phyloP scores from a whole-genome alignment of 2,113 vertebrate genomes.

The Saguinus midas region DNA sequence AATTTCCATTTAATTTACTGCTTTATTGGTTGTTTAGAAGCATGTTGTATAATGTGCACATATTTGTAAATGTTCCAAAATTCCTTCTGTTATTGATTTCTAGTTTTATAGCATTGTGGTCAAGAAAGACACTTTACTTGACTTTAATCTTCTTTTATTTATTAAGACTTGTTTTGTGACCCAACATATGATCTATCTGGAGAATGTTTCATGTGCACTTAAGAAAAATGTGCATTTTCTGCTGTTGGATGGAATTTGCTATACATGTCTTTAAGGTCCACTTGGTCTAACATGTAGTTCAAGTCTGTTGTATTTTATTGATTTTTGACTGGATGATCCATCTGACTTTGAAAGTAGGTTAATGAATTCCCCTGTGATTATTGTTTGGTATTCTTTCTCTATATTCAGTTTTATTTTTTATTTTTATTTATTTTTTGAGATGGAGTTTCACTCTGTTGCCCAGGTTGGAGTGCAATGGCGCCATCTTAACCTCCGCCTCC shows the following conservation, averaged over 20 bases:
- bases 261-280: neutral
- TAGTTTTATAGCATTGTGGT: neutral
- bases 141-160: neutral
- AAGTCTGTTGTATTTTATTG: neutral
- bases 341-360: too few relatives aligned
- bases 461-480: too few relatives aligned
- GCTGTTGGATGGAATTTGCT: neutral
- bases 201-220: neutral
- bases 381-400: neutral
- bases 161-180: neutral
- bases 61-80: neutral
- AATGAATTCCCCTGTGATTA: neutral
- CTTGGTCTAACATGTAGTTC: neutral
- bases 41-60: neutral
- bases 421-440: too few relatives aligned
- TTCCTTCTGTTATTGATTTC: neutral
- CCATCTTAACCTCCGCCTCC: too few relatives aligned
- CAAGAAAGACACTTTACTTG: neutral
- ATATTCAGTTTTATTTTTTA: neutral
- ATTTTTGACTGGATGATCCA: neutral
- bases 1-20: neutral
- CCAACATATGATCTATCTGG: neutral
- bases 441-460: too few relatives aligned
- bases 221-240: neutral
- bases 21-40: neutral